Evolutionary conservation across 2,888 invertebrate species (phyloP), one percentile per base, ranked within the genome.

Genomic region (Epirrhoe alternata): DNA sequence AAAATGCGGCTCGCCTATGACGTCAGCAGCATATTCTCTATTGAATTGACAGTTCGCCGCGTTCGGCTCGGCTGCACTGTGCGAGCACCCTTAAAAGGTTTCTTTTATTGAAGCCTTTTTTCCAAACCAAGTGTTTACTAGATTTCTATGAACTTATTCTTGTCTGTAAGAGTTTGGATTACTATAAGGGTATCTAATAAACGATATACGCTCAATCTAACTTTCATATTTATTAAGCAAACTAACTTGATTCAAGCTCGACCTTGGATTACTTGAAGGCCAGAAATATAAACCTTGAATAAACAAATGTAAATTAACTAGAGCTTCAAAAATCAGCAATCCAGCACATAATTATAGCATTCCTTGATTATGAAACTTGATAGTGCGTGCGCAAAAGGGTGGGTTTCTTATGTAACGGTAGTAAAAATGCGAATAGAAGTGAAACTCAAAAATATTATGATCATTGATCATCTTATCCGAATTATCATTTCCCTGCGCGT

Each of bases 321-420:
- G 45, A 67, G 52, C 50, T 53, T 47, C 45, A 56, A 17, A 60
- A 57, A 57, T 60, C 47, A 62, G 35, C 47, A 30, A 62, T 66
- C 55, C 66, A 17, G 57, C 38, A 65, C 55, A 56, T 50, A 52
- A 68, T 61, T 61, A 67, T 24, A 30, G 61, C 35, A 64, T 64
- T 61, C 31, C 3, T 54, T 60, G 61, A 54, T 58, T 35, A 56
- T 49, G 53, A 54, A 57, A 56, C 42, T 49, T 53, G 53, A 57
- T 64, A 45, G 38, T 31, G 67, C 68, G 64, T 68, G 68, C 10
- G 12, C 42, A 17, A 47, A 64, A 68, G 57, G 68, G 68, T 57
- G 53, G 42, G 45, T 45, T 49, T 5, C 12, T 66, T 59, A 64
- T 53, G 64, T 35, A 53, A 64, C 52, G 35, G 14, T 1, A 14